Base-by-base conservation (phyloP, 1,140 invertebrate genomes). In the Choristoneura fumiferana region DNA sequence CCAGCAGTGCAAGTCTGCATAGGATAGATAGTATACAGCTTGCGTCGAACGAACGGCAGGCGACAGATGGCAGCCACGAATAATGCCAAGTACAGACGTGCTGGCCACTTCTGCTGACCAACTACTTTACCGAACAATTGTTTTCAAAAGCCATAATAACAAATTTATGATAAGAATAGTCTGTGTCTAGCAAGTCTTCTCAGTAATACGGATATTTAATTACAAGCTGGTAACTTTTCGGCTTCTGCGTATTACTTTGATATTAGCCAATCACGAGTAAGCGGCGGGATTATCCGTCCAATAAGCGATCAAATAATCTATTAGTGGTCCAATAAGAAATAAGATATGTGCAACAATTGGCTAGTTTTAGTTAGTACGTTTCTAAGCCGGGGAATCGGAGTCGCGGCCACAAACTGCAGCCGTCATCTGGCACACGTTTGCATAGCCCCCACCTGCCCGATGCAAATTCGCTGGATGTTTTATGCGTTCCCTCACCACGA, bases 381-480 rank as follows among this genome's bases (percentile, higher is more conserved):
- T 37, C 8, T 12, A 37, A 12, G n/a, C n/a, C 35, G n/a, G 10
- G 17, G 6, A 8, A 40, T 38, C 38, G 13, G 15, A 45, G 40
- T 43, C 40, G 40, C 40, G 17, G 40, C 17, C 40, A 18, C 40
- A 45, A 45, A 45, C 49, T 53, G 49, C 49, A 35, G 29, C 33
- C 49, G 49, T 53, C 49, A 53, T 53, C 22, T 35, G 49, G 22
- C 49, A 35, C 49, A 45, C 40, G 40, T 45, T 17, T 22, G 12
- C 22, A 6, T 6, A 29, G 22, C 1, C 45, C 29, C 45, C 49
- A 53, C 49, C 49, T 53, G 49, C 49, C 8, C 49, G 49, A 53
- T 53, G 49, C 49, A 53, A 53, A 53, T 53, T 53, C 22, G 33
- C 33, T 53, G 49, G 29, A 53, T 53, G 49, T 53, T 33, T 52